Percentiles rank a stretch among this genome's conserved stretches.
Conservation (phyloP, 92 coral and sea anemone species). For the Porites evermanni region DNA sequence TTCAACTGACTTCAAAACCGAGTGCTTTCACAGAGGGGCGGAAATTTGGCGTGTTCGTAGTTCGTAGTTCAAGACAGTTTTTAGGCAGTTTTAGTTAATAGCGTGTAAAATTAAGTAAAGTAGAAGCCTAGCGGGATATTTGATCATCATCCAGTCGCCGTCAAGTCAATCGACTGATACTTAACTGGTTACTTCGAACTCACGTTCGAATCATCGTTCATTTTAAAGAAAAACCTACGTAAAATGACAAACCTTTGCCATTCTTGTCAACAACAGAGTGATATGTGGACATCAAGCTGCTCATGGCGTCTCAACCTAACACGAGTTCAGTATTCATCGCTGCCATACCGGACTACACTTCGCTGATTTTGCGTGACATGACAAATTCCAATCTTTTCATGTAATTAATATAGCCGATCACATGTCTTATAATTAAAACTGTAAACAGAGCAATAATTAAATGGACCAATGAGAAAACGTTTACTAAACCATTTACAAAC, state of each 20-base stretch:
- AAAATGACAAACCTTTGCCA: not conserved
- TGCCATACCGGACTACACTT: not conserved
- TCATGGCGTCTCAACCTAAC: slow-evolving; percentile 2
- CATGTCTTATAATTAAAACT: too few relatives aligned
- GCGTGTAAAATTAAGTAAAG: too few relatives aligned
- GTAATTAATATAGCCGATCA: too few relatives aligned
- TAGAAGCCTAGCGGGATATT: too few relatives aligned
- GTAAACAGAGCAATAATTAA: too few relatives aligned
- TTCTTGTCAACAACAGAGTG: not conserved
- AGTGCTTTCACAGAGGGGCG: not conserved
- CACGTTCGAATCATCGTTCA: not conserved
- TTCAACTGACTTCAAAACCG: too few relatives aligned
- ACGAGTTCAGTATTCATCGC: not conserved
- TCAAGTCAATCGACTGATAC: not conserved
- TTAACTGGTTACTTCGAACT: too few relatives aligned
- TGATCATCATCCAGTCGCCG: too few relatives aligned
- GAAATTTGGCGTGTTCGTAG: not conserved
- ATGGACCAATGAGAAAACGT: too few relatives aligned
- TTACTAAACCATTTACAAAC: too few relatives aligned
- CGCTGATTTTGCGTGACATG: not conserved
- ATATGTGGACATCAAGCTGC: slow-evolving; percentile 2
- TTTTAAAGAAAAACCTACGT: not conserved
- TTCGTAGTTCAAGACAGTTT: too few relatives aligned
- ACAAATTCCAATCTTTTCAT: not conserved
- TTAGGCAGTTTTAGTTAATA: too few relatives aligned